phyloP scores from a whole-genome alignment of 2,113 vertebrate genomes.

The Gallinago jamesoni region DNA sequence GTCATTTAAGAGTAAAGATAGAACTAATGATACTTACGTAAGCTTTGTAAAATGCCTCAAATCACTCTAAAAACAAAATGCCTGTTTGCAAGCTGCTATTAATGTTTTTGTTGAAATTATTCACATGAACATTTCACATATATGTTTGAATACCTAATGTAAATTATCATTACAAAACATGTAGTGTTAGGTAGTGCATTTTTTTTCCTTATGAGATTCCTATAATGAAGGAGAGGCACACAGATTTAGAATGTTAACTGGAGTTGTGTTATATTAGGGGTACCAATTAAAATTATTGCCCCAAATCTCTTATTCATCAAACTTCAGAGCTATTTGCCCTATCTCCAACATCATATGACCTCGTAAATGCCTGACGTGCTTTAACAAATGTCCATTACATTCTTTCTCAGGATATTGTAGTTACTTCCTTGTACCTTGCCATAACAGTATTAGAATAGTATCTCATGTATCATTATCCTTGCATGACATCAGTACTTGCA shows the following conservation, averaged over 20 bases:
- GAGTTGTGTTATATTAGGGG: background rate
- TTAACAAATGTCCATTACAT: background rate
- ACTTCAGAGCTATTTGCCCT: background rate
- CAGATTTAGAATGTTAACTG: background rate
- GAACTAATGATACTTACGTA: background rate
- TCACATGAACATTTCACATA: background rate
- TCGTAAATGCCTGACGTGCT: background rate
- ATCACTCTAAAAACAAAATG: background rate
- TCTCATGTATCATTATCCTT: background rate
- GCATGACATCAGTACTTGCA: background rate
- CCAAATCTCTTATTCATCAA: background rate
- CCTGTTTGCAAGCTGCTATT: background rate
- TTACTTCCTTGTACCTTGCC: background rate
- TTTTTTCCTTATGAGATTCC: background rate
- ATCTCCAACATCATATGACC: background rate
- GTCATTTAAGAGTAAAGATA: background rate
- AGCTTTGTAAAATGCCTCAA: background rate
- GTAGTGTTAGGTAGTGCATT: background rate
- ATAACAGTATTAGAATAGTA: background rate
- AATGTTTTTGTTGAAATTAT: background rate
- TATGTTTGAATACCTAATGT: background rate
- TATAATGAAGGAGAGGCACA: background rate
- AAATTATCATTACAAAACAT: background rate
- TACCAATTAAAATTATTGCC: background rate
- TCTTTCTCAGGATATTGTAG: background rate